Percentiles rank a stretch among this genome's conserved stretches.
Evolutionary conservation across 1,140 invertebrate genomes (phyloP).

Genomic region (Adelges cooleyi): DNA sequence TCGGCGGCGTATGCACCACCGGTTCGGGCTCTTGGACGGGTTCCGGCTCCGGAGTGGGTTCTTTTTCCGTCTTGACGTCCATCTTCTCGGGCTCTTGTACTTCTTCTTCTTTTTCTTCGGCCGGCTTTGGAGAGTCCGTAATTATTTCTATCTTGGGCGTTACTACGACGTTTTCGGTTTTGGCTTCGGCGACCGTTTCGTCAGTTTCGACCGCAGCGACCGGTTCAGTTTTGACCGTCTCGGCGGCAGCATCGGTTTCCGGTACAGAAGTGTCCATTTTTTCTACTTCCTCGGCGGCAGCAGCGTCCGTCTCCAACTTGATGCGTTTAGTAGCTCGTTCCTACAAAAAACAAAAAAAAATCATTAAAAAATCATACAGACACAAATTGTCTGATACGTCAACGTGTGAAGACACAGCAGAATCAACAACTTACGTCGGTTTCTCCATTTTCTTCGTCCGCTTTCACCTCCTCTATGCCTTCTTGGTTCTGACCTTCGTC

Average conservation of each 20-base stretch:
- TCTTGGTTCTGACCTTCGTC: neutral
- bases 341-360: neutral
- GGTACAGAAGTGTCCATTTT: no score
- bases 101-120: no score
- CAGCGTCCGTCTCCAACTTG: slow-evolving; percentile 1
- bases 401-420: no score
- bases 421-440: no score
- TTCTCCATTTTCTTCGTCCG: neutral
- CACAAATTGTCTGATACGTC: neutral
- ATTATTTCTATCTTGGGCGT: no score
- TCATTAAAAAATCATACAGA: neutral
- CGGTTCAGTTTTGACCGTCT: no score
- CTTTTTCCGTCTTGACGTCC: neutral
- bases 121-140: no score
- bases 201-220: no score
- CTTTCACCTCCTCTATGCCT: neutral
- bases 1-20: neutral
- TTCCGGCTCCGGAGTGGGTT: neutral
- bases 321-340: neutral
- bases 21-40: neutral
- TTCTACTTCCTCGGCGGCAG: no score
- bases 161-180: no score
- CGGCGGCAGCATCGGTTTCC: no score
- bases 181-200: no score
- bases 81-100: neutral